Evolutionary conservation across 2,888 invertebrate genomes (phyloP).

Genomic region (Microctonus brassicae): DNA sequence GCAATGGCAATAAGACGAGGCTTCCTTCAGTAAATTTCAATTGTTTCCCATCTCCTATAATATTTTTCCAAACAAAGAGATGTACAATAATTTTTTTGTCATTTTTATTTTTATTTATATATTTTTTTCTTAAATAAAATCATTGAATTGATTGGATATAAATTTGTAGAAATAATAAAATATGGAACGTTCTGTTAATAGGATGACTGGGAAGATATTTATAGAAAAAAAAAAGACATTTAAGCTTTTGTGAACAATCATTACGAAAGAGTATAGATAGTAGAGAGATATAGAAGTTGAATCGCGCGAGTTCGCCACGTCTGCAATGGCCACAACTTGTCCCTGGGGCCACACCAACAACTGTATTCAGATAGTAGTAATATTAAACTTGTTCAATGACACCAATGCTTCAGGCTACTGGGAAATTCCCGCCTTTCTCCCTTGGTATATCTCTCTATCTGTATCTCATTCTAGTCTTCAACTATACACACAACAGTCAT

Average conservation of each 20-base stretch:
- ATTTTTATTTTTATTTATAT: too few relatives aligned
- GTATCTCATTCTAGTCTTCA: constrained; percentile 29
- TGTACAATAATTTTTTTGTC: not conserved
- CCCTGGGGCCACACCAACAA: constrained; percentile 47
- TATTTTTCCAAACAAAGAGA: not conserved
- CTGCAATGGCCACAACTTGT: constrained; percentile 52
- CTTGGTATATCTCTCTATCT: constrained; percentile 5
- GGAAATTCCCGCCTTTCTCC: not conserved
- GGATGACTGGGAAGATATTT: not conserved
- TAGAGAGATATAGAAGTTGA: constrained; percentile 36
- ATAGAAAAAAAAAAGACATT: not conserved
- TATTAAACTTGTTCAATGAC: constrained; percentile 57
- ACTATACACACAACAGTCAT: constrained; percentile 6
- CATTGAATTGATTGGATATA: too few relatives aligned
- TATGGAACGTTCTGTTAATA: not conserved
- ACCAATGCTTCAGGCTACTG: constrained; percentile 48
- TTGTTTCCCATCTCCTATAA: constrained; percentile 30
- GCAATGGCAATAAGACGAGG: not conserved
- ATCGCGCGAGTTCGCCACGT: constrained; percentile 52
- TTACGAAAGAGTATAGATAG: not conserved
- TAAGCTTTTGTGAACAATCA: not conserved
- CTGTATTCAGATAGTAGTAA: constrained; percentile 58
- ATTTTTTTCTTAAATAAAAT: too few relatives aligned
- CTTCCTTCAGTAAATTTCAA: constrained; percentile 29
- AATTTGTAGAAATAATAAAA: not conserved